Evolutionary conservation across 2,113 vertebrate species (phyloP).

Genomic region (Glareola pratincola): DNA sequence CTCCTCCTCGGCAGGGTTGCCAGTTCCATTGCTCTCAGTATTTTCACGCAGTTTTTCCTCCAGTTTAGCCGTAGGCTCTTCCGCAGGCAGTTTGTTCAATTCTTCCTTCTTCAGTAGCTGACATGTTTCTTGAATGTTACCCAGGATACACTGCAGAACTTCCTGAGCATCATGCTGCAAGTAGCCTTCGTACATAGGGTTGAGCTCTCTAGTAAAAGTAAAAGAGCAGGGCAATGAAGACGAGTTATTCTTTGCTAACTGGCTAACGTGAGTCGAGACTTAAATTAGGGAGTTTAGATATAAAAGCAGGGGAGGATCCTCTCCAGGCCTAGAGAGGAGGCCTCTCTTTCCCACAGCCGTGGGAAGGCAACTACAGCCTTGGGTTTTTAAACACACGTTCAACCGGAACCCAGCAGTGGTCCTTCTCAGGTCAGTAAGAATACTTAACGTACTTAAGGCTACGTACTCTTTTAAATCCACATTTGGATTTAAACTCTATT

Average conservation of each 20-base stretch:
- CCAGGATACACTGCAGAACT: conserved; percentile 94
- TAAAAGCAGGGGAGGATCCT: neutral
- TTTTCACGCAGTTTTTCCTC: conserved; percentile 9
- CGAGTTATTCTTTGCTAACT: neutral
- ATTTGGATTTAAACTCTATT: neutral
- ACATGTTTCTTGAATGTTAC: conserved; percentile 93
- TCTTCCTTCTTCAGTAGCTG: conserved; percentile 88
- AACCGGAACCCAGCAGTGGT: neutral
- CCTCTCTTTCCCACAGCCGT: accelerated
- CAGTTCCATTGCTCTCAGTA: neutral
- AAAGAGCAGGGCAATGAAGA: neutral
- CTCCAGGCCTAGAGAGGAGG: neutral
- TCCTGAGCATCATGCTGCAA: conserved; percentile 98
- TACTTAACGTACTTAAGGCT: neutral
- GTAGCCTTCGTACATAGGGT: conserved; percentile 98
- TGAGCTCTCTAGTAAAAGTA: conserved; percentile 83
- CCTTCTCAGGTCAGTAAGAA: neutral
- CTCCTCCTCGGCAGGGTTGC: neutral
- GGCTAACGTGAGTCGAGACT: neutral
- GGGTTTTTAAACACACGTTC: accelerated
- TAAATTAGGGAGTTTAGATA: neutral
- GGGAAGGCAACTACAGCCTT: neutral
- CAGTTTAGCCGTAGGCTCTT: conserved; percentile 20
- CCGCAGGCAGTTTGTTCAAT: conserved; percentile 57
- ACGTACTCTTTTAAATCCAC: neutral